Percentiles rank a stretch among this genome's conserved stretches.
These are phyloP conservation scores for Ophraella communa DNA, from an alignment of 2,888 invertebrate genomes.

Conservation along the genomic window DNA sequence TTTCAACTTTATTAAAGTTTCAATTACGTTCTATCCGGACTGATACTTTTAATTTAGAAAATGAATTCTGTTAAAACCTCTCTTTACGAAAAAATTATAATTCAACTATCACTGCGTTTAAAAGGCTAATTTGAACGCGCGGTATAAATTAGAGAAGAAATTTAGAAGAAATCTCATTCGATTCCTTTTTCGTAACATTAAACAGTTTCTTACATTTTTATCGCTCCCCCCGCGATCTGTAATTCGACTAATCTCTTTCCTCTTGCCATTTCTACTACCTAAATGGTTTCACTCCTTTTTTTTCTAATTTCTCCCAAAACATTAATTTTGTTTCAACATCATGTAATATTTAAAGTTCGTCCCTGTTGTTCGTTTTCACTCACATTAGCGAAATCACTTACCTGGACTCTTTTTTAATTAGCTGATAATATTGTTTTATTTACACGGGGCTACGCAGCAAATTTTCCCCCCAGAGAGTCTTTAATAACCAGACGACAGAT, in stretches of 20 bases:
- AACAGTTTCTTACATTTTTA: constrained; percentile 33
- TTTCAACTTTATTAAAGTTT: too few species aligned
- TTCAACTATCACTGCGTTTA: neutral
- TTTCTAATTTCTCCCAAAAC: constrained; percentile 27
- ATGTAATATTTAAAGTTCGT: constrained; percentile 18
- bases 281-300: constrained; percentile 30
- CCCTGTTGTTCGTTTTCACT: constrained; percentile 6
- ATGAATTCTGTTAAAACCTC: neutral
- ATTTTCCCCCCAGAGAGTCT: neutral
- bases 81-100: neutral
- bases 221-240: constrained; percentile 28
- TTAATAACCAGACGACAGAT: neutral
- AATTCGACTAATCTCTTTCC: constrained; percentile 29
- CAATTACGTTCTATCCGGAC: too few species aligned
- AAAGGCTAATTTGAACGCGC: constrained; percentile 3
- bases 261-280: constrained; percentile 29
- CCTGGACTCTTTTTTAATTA: neutral
- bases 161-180: constrained; percentile 28
- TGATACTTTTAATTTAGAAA: too few species aligned
- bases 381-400: constrained; percentile 4
- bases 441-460: neutral
- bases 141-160: constrained; percentile 20
- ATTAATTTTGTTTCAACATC: constrained; percentile 20
- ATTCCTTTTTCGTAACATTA: constrained; percentile 33
- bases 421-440: neutral